phyloP scores from a whole-genome alignment of 2,113 vertebrate species.

The Copsychus sechellarum region DNA sequence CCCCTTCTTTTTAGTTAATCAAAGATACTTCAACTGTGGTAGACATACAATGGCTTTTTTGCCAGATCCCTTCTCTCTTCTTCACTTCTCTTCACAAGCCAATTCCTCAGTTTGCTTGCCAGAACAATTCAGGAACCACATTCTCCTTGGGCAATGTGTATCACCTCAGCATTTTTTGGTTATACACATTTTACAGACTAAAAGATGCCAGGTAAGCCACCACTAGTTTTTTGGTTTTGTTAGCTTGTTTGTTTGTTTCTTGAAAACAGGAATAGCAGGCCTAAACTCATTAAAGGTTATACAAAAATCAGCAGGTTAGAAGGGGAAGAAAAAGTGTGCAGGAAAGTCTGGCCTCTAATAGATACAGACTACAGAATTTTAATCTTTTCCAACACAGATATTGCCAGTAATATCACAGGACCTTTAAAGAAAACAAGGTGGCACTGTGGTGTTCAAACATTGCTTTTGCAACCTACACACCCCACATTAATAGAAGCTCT shows the following conservation, averaged over 20 bases:
- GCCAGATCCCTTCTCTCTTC: background rate
- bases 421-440: background rate
- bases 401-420: background rate
- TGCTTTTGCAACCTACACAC: background rate
- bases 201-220: background rate
- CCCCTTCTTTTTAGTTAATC: background rate
- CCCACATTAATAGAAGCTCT: background rate
- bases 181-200: background rate
- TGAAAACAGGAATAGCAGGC: background rate
- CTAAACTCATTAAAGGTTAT: background rate
- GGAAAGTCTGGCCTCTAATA: background rate
- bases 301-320: background rate
- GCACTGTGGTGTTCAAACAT: background rate
- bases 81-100: background rate
- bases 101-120: background rate
- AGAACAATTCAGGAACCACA: background rate
- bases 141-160: background rate
- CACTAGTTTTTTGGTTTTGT: background rate
- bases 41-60: background rate
- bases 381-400: background rate
- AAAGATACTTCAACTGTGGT: background rate
- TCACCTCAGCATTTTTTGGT: background rate
- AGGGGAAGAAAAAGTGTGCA: background rate
- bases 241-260: background rate
- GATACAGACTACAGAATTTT: background rate